phyloP scores from a whole-genome alignment of 2,113 vertebrate genomes.

The Podocnemis expansa region DNA sequence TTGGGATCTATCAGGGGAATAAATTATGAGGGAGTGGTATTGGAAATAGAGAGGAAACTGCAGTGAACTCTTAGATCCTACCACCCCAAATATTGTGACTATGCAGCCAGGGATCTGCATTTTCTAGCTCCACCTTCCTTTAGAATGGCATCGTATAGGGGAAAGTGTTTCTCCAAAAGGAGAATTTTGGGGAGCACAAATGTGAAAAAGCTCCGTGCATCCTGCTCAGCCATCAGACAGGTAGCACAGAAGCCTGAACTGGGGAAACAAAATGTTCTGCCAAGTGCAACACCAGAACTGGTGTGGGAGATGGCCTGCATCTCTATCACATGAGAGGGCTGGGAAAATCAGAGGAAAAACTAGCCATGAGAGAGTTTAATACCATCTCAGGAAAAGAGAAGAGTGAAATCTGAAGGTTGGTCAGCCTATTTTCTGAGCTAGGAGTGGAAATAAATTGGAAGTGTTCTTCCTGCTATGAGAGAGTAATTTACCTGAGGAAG shows the following conservation, averaged over 20 bases:
- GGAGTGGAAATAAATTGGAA: neutral
- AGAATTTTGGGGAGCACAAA: neutral
- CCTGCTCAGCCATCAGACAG: no score
- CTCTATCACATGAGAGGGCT: neutral
- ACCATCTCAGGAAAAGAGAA: neutral
- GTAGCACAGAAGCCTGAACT: neutral
- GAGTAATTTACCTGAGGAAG: neutral
- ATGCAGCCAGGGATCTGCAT: neutral
- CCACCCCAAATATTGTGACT: no score
- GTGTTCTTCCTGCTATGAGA: neutral
- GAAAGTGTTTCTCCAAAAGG: accelerated
- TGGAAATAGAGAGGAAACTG: no score
- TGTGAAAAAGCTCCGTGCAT: neutral
- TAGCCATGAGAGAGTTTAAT: neutral
- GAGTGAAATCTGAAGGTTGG: neutral
- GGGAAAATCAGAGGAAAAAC: neutral
- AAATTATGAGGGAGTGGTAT: neutral
- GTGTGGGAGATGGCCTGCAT: neutral
- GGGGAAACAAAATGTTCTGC: neutral
- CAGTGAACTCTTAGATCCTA: no score
- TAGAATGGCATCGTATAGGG: neutral
- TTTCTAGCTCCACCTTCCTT: neutral
- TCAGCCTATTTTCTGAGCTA: neutral
- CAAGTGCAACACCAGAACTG: accelerated
- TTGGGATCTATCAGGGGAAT: neutral